Base-by-base conservation (phyloP, 2,797 vertebrate species). In the Caiman crocodilus region DNA sequence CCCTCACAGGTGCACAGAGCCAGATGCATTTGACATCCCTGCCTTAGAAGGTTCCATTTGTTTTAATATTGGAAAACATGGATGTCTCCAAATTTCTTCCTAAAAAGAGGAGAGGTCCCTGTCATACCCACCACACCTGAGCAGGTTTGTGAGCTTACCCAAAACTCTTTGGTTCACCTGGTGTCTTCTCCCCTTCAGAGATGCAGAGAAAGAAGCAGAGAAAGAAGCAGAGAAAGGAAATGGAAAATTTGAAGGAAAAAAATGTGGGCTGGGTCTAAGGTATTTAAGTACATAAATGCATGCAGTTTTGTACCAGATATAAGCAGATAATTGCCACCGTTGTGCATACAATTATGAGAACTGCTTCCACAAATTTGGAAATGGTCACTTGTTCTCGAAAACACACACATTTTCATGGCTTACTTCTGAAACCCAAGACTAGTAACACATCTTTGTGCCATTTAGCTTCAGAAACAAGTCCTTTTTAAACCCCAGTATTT, bases 51-150 rank as follows among this genome's bases (percentile, higher is more conserved):
- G 50, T 25, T 73, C 69, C 23, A 73, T 73, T 73, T 50, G 35
- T 73, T 73, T 25, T 73, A 15, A 42, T 42, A 73, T 50, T 25
- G 25, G 69, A 73, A 73, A 73, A 42, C 84, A 71, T 88, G 82
- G 94, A 73, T 60, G 50, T 64, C 95, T 81, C 57, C 57, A 84
- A 82, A 95, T 50, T 76, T 88, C 76, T 78, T 92, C 32, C 59
- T 28, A 84, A 80, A 50, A 65, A 86, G 50, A 91, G 77, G 77
- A 89, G 83, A 94, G 32, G 28, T 85, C n/a, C 23, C 1, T 82
- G 93, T 95, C 59, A 86, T 42, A 21, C n/a, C 30, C 25, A 55
- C 55, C 14, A 59, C n/a, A 50, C 58, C 18, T 84, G 14, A 32
- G 9, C 14, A 30, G 85, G 61, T 23, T 23, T 91, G 6, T 55